Evolutionary conservation across 2,888 invertebrate species (phyloP).

Genomic region (Malacosoma neustria): DNA sequence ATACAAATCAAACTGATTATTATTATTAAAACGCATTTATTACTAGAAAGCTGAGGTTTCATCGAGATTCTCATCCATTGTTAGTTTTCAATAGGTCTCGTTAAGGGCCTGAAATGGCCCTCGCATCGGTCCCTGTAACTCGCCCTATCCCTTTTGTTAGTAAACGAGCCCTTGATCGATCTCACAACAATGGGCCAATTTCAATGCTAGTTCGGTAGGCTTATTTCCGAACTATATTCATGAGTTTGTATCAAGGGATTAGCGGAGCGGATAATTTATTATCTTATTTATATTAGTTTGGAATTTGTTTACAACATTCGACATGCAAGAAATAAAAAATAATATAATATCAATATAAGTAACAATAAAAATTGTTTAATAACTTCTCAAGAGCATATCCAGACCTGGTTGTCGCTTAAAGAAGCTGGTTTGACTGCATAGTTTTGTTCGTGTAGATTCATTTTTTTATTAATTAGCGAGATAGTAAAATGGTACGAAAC

Average conservation of each 20-base stretch:
- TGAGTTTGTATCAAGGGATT: slow-evolving; percentile 16
- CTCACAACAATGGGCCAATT: slow-evolving; percentile 57
- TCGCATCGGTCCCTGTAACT: slow-evolving; percentile 34
- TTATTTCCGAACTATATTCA: slow-evolving; percentile 29
- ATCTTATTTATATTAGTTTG: too few relatives aligned
- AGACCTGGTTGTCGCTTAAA: too few relatives aligned
- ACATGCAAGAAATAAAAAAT: too few relatives aligned
- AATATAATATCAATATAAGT: too few relatives aligned
- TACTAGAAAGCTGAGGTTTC: slow-evolving; percentile 40
- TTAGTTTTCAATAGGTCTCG: slow-evolving; percentile 59
- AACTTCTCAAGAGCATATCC: too few relatives aligned
- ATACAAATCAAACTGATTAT: slow-evolving; percentile 11
- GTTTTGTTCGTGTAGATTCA: too few relatives aligned
- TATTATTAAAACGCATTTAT: slow-evolving; percentile 27
- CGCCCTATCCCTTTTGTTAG: slow-evolving; percentile 55
- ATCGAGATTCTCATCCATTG: slow-evolving; percentile 49
- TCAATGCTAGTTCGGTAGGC: slow-evolving; percentile 41
- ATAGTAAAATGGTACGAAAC: too few relatives aligned
- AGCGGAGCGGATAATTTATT: too few relatives aligned
- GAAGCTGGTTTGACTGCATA: too few relatives aligned
- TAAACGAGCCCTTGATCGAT: slow-evolving; percentile 61
- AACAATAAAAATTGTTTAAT: too few relatives aligned
- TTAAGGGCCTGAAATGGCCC: slow-evolving; percentile 55
- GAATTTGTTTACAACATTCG: too few relatives aligned
- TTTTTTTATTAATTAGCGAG: too few relatives aligned